Percentiles rank a stretch among this genome's conserved stretches.
These are phyloP conservation scores for Passer domesticus DNA, from an alignment of 2,113 vertebrate species.

Conservation along the genomic window DNA sequence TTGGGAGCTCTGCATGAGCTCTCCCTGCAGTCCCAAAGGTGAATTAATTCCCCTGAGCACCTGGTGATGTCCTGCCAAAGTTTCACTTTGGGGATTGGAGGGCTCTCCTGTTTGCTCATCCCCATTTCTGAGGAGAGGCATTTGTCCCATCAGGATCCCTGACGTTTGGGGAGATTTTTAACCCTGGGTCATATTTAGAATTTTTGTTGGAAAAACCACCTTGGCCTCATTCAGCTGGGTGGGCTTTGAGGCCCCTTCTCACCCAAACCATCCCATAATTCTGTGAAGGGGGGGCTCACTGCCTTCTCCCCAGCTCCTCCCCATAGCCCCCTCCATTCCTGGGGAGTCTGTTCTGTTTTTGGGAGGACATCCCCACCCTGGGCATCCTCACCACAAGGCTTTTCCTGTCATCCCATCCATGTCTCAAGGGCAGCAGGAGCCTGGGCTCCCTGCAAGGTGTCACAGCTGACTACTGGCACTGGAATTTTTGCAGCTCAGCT, in stretches of 20 bases:
- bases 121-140: no score
- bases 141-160: background rate
- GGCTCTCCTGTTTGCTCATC: background rate
- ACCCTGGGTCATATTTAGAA: background rate
- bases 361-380: background rate
- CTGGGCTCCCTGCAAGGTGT: background rate
- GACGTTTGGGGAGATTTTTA: background rate
- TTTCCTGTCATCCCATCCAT: background rate
- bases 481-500: background rate
- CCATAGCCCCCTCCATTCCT: background rate
- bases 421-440: background rate
- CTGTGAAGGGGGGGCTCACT: background rate
- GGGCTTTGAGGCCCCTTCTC: no score
- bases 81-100: no score
- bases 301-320: background rate
- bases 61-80: background rate
- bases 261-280: no score
- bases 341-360: fast-evolving
- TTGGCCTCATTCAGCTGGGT: no score
- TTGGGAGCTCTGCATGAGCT: background rate
- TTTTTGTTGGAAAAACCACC: fast-evolving
- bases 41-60: background rate
- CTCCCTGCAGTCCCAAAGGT: background rate
- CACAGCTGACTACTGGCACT: background rate
- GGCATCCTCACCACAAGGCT: background rate